Conservation (phyloP, 2,888 invertebrate species). For the Drosophila diplacantha region DNA sequence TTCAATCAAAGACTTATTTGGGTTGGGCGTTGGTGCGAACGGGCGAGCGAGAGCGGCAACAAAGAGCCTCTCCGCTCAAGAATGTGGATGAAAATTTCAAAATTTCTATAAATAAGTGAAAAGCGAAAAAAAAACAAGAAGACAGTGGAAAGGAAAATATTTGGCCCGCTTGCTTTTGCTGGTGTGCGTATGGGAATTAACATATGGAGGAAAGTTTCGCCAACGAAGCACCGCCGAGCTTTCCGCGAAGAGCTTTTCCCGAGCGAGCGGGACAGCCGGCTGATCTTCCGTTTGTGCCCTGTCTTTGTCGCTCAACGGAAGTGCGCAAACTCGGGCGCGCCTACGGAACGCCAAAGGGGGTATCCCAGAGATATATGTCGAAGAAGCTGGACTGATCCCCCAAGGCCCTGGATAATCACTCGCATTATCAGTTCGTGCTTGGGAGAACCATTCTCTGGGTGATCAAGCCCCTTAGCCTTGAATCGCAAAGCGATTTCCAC, state of each 20-base stretch:
- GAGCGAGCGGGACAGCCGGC: conserved; percentile 54
- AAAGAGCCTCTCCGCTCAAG: conserved; percentile 46
- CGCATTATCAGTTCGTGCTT: background rate
- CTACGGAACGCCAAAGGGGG: conserved; percentile 24
- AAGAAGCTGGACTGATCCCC: background rate
- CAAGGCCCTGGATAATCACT: conserved; percentile 1
- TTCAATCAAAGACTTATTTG: conserved; percentile 78
- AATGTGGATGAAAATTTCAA: conserved; percentile 72
- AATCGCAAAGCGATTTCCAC: conserved; percentile 51
- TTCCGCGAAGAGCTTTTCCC: conserved; percentile 50
- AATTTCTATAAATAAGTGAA: conserved; percentile 71
- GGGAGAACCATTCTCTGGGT: background rate
- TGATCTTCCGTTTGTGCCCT: conserved; percentile 17
- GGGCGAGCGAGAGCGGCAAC: conserved; percentile 46
- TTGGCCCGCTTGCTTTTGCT: conserved; percentile 37
- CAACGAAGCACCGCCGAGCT: conserved; percentile 31
- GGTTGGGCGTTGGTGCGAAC: conserved; percentile 74
- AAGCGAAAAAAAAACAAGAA: conserved; percentile 9
- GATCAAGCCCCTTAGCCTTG: conserved; percentile 50
- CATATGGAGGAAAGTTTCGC: conserved; percentile 65
- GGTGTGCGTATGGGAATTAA: conserved; percentile 53
- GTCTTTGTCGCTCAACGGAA: conserved; percentile 23
- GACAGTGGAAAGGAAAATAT: conserved; percentile 50
- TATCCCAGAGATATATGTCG: background rate
- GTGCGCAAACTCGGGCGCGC: conserved; percentile 66